Percentiles rank a stretch among this genome's conserved stretches.
These are phyloP conservation scores for Anolis carolinensis DNA, from an alignment of 2,113 vertebrate species.

Conservation along the genomic window DNA sequence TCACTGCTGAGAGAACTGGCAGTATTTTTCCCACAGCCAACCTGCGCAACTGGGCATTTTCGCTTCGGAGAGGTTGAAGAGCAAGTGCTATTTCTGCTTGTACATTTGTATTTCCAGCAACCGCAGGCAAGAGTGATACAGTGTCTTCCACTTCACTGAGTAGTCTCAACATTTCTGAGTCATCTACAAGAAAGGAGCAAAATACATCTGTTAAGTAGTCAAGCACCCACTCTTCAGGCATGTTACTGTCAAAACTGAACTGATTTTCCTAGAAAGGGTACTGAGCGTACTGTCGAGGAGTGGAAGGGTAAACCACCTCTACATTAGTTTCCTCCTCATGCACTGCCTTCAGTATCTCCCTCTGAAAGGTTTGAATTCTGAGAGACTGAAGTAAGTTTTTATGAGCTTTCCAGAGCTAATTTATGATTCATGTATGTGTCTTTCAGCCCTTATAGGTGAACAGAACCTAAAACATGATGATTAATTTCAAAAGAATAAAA, in stretches of 20 bases:
- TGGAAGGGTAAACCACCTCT: not conserved
- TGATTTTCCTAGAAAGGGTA: not conserved
- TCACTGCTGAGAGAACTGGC: not conserved
- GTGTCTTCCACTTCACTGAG: constrained; percentile 81
- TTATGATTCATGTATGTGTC: not conserved
- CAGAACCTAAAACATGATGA: too few relatives aligned
- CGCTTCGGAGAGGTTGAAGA: constrained; percentile 79
- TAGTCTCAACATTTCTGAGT: constrained; percentile 80
- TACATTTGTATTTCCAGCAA: constrained; percentile 59
- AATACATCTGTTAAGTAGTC: constrained; percentile 34
- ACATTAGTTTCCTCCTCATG: not conserved
- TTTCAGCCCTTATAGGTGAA: not conserved
- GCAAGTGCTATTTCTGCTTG: constrained; percentile 81
- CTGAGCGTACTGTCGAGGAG: not conserved
- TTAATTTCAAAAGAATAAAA: not conserved
- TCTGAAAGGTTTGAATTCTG: not conserved
- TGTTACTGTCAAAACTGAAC: not conserved
- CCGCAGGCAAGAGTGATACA: constrained; percentile 73
- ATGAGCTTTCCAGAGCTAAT: not conserved
- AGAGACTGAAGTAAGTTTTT: not conserved
- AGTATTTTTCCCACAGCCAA: constrained; percentile 48
- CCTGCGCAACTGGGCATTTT: constrained; percentile 86
- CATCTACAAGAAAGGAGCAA: constrained; percentile 58
- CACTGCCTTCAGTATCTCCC: not conserved
- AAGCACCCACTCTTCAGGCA: not conserved